Percentiles rank a stretch among this genome's conserved stretches.
These are phyloP conservation scores for Atractosteus spatula DNA, from an alignment of 2,113 vertebrate species.

Conservation along the genomic window DNA sequence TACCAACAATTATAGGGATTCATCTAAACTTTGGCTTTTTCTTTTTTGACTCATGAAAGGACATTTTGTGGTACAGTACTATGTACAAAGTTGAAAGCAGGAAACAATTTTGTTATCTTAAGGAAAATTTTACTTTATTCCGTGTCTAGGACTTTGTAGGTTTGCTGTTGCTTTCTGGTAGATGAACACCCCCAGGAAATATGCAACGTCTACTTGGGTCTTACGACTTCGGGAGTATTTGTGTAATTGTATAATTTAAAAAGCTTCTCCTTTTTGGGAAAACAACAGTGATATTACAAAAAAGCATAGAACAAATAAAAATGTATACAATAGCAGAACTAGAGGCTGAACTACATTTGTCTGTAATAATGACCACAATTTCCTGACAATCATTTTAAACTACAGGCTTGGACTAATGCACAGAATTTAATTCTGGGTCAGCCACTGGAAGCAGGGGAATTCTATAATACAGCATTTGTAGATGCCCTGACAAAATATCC, in stretches of 20 bases:
- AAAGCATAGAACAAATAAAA: conserved; percentile 54
- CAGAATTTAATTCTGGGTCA: conserved; percentile 54
- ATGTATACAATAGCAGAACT: conserved; percentile 4
- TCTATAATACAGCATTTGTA: conserved; percentile 47
- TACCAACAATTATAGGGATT: conserved; percentile 66
- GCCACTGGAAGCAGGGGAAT: conserved; percentile 46
- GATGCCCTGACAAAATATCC: conserved; percentile 50
- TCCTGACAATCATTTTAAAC: conserved; percentile 19
- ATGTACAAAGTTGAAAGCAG: conserved; percentile 4
- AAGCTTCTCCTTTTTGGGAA: background rate
- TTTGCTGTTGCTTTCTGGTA: background rate
- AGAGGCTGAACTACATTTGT: background rate
- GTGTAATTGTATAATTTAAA: background rate
- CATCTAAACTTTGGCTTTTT: conserved; percentile 64
- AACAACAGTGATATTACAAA: conserved; percentile 1
- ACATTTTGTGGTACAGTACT: background rate
- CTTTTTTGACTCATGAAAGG: conserved; percentile 52
- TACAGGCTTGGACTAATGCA: conserved; percentile 42
- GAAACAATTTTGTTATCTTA: background rate
- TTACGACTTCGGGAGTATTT: background rate
- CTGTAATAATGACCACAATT: conserved; percentile 7
- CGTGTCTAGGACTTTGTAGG: background rate
- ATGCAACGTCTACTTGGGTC: background rate
- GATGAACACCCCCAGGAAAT: background rate
- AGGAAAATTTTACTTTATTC: no score